phyloP scores from a whole-genome alignment of 2,797 vertebrate genomes.

The Chloroceryle inda region DNA sequence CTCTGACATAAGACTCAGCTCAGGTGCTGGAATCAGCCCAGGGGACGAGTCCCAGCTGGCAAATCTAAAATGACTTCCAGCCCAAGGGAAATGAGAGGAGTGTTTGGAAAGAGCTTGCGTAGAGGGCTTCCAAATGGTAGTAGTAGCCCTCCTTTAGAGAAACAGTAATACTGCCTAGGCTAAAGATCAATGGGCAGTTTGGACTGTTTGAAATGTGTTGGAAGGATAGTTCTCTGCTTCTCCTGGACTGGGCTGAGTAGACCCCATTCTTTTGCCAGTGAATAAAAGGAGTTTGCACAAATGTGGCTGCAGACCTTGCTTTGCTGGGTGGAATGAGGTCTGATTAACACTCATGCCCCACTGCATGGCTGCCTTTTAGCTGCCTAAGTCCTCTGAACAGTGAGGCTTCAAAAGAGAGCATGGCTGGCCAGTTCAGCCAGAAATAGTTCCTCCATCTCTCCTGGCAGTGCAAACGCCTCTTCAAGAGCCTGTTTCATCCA shows the following conservation, averaged over 20 bases:
- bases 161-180: background rate
- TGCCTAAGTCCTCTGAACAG: background rate
- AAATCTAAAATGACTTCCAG: slow-evolving; percentile 35
- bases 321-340: background rate
- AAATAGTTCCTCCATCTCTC: background rate
- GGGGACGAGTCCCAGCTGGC: slow-evolving; percentile 46
- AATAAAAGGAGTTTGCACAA: background rate
- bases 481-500: background rate
- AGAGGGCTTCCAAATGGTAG: slow-evolving; percentile 3
- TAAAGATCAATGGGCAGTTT: background rate
- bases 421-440: background rate
- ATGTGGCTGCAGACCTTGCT: background rate
- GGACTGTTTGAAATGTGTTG: background rate
- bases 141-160: background rate
- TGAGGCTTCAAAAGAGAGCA: background rate
- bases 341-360: background rate
- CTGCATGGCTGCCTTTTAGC: background rate
- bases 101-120: slow-evolving; percentile 12
- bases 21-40: slow-evolving; percentile 53
- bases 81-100: background rate
- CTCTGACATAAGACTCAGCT: slow-evolving; percentile 22
- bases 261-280: background rate
- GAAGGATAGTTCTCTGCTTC: background rate
- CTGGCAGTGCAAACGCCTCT: background rate
- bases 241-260: background rate